Evolutionary conservation across 2,113 vertebrate species (phyloP).

Genomic region (Xyrauchen texanus): DNA sequence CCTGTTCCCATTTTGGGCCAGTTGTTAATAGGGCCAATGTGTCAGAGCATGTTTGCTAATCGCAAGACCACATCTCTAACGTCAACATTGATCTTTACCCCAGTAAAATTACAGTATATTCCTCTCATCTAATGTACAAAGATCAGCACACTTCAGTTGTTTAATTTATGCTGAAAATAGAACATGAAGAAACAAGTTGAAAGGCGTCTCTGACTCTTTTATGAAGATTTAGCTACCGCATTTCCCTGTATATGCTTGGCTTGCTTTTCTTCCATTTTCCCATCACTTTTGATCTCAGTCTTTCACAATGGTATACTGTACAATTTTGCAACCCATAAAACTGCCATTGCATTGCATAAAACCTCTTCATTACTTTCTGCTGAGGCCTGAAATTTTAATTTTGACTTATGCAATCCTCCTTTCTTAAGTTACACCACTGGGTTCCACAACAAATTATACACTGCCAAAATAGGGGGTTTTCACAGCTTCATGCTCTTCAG

Average conservation of each 20-base stretch:
- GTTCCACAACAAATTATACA: conserved; percentile 10
- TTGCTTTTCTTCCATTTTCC: conserved; percentile 19
- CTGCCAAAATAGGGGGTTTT: neutral
- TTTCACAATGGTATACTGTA: conserved; percentile 3
- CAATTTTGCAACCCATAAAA: conserved; percentile 11
- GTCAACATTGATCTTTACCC: too few relatives aligned
- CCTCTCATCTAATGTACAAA: neutral
- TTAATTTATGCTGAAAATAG: conserved; percentile 8
- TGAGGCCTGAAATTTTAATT: conserved; percentile 5
- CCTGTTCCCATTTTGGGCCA: too few relatives aligned
- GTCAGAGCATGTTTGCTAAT: too few relatives aligned
- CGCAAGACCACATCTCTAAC: too few relatives aligned
- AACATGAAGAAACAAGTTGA: conserved; percentile 4
- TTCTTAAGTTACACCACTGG: neutral
- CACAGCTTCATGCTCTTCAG: neutral
- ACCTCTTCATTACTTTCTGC: conserved; percentile 29
- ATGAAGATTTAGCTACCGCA: neutral
- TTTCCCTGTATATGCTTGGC: conserved; percentile 9
- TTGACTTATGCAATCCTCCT: neutral
- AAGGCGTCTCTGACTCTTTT: conserved; percentile 26
- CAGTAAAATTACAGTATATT: too few relatives aligned
- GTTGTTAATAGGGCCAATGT: too few relatives aligned
- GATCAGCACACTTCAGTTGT: neutral
- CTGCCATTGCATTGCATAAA: conserved; percentile 35
- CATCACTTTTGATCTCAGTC: conserved; percentile 11